These are phyloP conservation scores for Solenopsis invicta DNA, from an alignment of 1,140 invertebrate genomes.

Conservation along the genomic window DNA sequence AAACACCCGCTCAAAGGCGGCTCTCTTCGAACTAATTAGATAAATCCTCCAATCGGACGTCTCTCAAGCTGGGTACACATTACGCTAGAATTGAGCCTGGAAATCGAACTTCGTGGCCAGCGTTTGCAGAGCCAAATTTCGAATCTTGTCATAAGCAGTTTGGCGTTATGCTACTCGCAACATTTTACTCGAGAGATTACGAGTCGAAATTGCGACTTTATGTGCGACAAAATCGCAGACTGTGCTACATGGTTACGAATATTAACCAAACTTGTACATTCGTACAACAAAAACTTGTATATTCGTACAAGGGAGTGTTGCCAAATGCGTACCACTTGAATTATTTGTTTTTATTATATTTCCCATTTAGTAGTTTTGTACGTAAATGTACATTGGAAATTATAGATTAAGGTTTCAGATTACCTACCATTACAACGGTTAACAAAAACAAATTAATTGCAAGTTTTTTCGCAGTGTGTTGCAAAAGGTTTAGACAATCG, in stretches of 20 bases:
- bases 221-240: neutral
- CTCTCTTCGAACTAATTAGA: conserved; percentile 44
- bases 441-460: too few species aligned
- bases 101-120: neutral
- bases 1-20: conserved; percentile 9
- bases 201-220: neutral
- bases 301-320: too few species aligned
- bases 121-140: neutral
- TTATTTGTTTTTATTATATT: too few species aligned
- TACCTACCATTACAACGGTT: too few species aligned
- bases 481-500: too few species aligned
- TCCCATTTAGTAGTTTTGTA: too few species aligned
- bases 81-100: neutral
- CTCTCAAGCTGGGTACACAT: neutral
- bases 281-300: too few species aligned
- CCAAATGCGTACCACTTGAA: too few species aligned
- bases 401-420: too few species aligned
- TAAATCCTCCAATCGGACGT: conserved; percentile 25
- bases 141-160: neutral
- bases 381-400: too few species aligned
- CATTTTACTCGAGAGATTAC: neutral
- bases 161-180: neutral
- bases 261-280: neutral
- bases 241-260: neutral
- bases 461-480: too few species aligned